phyloP scores from a whole-genome alignment of 2,797 vertebrate species.

The Siniperca undulata region DNA sequence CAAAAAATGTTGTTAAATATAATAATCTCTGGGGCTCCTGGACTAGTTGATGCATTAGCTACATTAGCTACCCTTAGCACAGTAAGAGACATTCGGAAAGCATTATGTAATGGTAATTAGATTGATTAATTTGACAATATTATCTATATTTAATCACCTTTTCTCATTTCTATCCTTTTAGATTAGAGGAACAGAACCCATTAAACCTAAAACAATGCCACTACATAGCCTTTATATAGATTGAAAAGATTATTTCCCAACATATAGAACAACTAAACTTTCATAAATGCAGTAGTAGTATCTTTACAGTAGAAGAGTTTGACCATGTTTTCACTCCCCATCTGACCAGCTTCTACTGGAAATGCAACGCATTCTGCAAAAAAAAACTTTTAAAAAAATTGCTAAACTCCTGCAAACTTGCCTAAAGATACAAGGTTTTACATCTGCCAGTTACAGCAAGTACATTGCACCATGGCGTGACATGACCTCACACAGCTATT shows the following conservation, averaged over 20 bases:
- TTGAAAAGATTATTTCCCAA: background rate
- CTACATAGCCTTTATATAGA: background rate
- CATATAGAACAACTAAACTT: background rate
- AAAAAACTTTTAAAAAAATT: background rate
- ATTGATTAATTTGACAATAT: background rate
- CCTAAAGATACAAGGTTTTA: constrained; percentile 4
- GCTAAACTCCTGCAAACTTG: background rate
- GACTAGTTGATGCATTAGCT: too few species aligned
- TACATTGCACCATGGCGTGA: constrained; percentile 32
- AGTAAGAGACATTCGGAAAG: background rate
- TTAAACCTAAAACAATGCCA: background rate
- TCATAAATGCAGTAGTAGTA: background rate
- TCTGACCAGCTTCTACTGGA: background rate
- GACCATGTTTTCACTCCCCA: background rate
- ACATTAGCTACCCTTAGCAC: background rate
- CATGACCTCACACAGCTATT: constrained; percentile 31
- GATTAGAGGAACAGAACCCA: background rate
- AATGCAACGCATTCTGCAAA: background rate
- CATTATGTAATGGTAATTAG: background rate
- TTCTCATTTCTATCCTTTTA: background rate
- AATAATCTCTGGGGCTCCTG: background rate
- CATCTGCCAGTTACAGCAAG: constrained; percentile 38
- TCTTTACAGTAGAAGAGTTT: background rate
- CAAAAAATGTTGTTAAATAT: background rate
- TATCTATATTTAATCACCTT: background rate